Evolutionary conservation across 23 tunicate genomes (phyloP), one percentile per base, ranked within the genome.

Genomic region (Diplosoma virens): DNA sequence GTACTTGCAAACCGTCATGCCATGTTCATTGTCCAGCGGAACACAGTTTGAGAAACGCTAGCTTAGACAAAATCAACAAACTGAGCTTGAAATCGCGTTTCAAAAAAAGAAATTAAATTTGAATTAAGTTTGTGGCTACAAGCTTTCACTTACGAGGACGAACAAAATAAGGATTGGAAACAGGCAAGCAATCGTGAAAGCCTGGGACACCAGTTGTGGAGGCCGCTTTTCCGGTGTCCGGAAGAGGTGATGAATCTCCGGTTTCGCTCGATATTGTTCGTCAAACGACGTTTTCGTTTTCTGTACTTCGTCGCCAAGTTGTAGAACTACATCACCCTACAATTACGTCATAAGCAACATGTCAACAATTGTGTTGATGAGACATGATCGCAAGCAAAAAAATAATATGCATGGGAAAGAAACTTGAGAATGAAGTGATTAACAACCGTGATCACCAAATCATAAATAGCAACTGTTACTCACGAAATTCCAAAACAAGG

Each of bases 401-500:
- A 41, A 41, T 41, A 9, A 41, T 9, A 41, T 7, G 14, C 14
- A 41, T 41, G 11, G 50, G 50, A 14, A 9, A 41, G 50, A 7
- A 14, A 7, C 9, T 7, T 9, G 9, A 14, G 14, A 41, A 41
- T 41, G 14, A 41, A 41, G 14, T 9, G 14, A 41, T 14, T 7
- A 41, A 14, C 50, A n/a, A n/a, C n/a, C n/a, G n/a, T n/a, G n/a
- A n/a, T n/a, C n/a, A n/a, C n/a, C n/a, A n/a, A n/a, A n/a, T n/a
- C 65, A 58, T n/a, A 17, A 22, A 58, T 14, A 58, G 6, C 16
- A n/a, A 58, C 65, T 17, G 6, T 14, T 6, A 87, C 95, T 87
- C 58, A 84, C 89, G 32, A 90, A 81, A n/a, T 84, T 71, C 97
- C 97, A 90, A 21, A 84, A 90, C 34, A 90, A 73, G 0, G 97